These are phyloP conservation scores for Anorthoa munda DNA, from an alignment of 2,888 invertebrate genomes.

Conservation along the genomic window DNA sequence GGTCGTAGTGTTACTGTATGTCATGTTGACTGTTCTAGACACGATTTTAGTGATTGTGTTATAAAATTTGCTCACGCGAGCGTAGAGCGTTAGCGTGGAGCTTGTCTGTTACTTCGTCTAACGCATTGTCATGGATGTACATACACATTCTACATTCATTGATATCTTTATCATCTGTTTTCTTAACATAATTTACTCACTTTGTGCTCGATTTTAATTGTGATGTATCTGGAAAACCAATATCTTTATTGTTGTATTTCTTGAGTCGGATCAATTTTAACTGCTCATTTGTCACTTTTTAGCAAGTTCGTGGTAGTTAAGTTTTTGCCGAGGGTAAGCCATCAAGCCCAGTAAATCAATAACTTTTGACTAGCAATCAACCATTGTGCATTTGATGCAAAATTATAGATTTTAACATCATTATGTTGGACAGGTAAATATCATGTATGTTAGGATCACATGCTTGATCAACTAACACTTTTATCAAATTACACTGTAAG, in stretches of 20 bases:
- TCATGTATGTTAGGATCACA: too few species aligned
- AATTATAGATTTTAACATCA: too few species aligned
- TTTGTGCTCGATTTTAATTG: neutral
- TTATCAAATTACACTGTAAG: too few species aligned
- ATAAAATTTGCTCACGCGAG: neutral
- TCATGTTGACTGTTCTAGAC: constrained; percentile 6
- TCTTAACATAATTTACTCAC: neutral
- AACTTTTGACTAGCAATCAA: too few species aligned
- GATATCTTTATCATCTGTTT: neutral
- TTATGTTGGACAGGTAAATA: too few species aligned
- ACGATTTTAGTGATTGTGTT: neutral
- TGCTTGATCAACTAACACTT: too few species aligned
- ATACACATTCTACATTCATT: too few species aligned
- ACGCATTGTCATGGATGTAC: neutral
- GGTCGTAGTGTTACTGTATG: constrained; percentile 21
- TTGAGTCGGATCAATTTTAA: too few species aligned
- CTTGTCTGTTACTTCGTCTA: neutral
- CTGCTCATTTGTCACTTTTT: neutral
- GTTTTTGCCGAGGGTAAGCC: neutral
- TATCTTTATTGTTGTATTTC: too few species aligned
- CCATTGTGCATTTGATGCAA: too few species aligned
- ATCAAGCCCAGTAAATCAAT: too few species aligned
- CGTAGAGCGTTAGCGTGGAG: neutral
- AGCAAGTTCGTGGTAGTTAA: too few species aligned
- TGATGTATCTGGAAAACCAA: neutral